Conservation (phyloP, 1,140 invertebrate genomes). For the Drosophila hydei region DNA sequence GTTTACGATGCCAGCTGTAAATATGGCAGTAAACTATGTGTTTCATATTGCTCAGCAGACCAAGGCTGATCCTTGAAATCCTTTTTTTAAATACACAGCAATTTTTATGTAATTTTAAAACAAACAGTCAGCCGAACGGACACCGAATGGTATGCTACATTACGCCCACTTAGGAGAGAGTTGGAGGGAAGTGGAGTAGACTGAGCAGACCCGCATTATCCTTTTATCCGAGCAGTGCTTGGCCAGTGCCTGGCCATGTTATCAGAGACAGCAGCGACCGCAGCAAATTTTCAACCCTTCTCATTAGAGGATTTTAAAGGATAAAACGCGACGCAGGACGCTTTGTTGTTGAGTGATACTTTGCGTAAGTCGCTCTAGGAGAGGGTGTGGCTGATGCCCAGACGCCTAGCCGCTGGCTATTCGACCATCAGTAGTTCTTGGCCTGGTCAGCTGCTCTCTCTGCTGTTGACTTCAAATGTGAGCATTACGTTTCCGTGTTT, state of each 20-base stretch:
- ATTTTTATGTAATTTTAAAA: conserved; percentile 81
- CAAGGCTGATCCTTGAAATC: conserved; percentile 46
- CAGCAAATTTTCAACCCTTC: conserved; percentile 81
- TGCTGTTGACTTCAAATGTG: conserved; percentile 41
- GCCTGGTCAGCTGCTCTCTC: conserved; percentile 20
- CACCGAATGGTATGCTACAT: conserved; percentile 58
- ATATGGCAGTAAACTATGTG: conserved; percentile 72
- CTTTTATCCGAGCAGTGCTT: conserved; percentile 72
- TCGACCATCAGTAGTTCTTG: conserved; percentile 66
- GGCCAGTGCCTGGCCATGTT: conserved; percentile 73
- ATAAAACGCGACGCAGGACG: conserved; percentile 69
- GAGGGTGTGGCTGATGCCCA: conserved; percentile 20
- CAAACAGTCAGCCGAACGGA: conserved; percentile 52
- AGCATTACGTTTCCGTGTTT: conserved; percentile 79
- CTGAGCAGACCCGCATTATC: conserved; percentile 70
- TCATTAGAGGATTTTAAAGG: conserved; percentile 83
- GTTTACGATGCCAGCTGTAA: conserved; percentile 70
- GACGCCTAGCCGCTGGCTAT: conserved; percentile 55
- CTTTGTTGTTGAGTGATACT: conserved; percentile 79
- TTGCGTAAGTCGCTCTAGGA: conserved; percentile 36
- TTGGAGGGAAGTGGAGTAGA: not conserved
- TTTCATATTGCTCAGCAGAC: conserved; percentile 55
- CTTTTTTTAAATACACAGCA: conserved; percentile 59
- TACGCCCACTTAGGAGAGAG: conserved; percentile 38
- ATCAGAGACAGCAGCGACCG: conserved; percentile 68